Conservation (phyloP, 2,888 invertebrate genomes). For the Scelioninae gen. 2 region DNA sequence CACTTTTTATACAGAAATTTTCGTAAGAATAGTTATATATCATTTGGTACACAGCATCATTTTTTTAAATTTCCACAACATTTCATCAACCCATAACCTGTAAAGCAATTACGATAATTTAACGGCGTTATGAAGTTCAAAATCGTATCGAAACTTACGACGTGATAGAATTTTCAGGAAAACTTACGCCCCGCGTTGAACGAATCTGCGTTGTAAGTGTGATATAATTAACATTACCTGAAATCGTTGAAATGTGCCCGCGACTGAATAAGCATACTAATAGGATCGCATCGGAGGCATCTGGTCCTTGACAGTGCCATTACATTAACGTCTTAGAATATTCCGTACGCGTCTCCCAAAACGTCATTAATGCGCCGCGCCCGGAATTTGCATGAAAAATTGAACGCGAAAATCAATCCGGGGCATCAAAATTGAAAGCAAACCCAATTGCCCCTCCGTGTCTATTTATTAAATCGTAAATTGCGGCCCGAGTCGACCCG, state of each 20-base stretch:
- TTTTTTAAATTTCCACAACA: too few relatives aligned
- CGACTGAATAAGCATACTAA: conserved; percentile 42
- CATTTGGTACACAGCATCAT: too few relatives aligned
- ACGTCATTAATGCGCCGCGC: conserved; percentile 13
- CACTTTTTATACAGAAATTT: too few relatives aligned
- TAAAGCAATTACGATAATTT: too few relatives aligned
- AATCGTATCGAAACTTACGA: too few relatives aligned
- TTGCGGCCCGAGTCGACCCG: too few relatives aligned
- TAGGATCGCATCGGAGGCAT: conserved; percentile 27
- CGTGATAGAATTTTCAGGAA: not conserved
- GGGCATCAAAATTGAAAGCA: not conserved
- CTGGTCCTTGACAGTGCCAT: conserved; percentile 21
- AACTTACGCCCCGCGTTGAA: not conserved
- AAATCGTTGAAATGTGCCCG: conserved; percentile 25
- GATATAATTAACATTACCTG: conserved; percentile 41
- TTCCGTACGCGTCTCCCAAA: conserved; percentile 32
- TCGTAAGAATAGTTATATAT: too few relatives aligned
- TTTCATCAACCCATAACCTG: too few relatives aligned
- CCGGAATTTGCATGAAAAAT: conserved; percentile 42
- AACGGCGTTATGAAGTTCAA: too few relatives aligned
- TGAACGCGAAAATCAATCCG: conserved; percentile 27
- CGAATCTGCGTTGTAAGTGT: conserved; percentile 11
- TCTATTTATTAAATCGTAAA: too few relatives aligned
- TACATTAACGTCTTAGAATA: conserved; percentile 47
- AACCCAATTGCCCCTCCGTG: too few relatives aligned